A percentile compares a stretch with the other conserved stretches of the same genome.
These are phyloP conservation scores for Meandrina meandrites DNA, from an alignment of 92 coral and sea anemone genomes.

Conservation along the genomic window DNA sequence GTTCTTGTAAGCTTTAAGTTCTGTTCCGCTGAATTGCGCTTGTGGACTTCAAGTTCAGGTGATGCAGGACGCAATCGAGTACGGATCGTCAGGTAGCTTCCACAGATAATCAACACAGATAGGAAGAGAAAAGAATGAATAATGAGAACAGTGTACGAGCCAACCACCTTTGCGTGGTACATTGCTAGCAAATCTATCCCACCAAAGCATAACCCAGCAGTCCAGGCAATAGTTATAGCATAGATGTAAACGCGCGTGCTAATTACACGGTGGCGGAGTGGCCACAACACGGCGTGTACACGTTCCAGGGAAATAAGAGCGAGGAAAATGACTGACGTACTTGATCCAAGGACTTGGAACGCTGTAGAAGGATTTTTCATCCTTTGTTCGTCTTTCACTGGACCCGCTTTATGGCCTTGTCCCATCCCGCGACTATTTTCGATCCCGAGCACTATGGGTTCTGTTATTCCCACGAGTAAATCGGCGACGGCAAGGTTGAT, in stretches of 20 bases:
- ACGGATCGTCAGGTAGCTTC: not conserved
- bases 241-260: not conserved
- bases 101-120: not conserved
- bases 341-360: not conserved
- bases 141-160: not conserved
- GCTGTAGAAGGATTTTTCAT: not conserved
- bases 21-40: not conserved
- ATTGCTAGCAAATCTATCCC: not conserved
- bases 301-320: not conserved
- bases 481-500: conserved; percentile 1
- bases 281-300: not conserved
- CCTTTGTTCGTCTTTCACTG: too few species aligned
- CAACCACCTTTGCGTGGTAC: not conserved
- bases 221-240: not conserved
- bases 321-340: not conserved
- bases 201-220: not conserved
- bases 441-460: not conserved
- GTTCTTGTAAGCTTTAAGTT: not conserved
- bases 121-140: not conserved
- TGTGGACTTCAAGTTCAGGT: not conserved
- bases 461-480: not conserved
- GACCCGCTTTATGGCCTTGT: too few species aligned
- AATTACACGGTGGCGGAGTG: conserved; percentile 13
- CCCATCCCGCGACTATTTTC: not conserved
- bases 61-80: too few species aligned